Base-by-base conservation (phyloP, 2,797 vertebrate genomes). In the Alosa sapidissima region DNA sequence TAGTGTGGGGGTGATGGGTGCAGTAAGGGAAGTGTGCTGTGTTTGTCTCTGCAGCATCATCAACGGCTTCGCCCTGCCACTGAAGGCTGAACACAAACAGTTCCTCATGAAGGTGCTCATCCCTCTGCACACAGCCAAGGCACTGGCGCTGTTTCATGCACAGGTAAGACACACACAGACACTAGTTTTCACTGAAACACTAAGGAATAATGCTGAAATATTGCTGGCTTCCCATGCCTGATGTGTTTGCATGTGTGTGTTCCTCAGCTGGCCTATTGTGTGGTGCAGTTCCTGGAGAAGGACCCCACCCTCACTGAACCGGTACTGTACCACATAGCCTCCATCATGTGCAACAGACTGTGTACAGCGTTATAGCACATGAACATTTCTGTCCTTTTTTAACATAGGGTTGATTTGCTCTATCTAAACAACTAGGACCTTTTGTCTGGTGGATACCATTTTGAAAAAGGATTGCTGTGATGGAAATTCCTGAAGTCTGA, bases 41-140 rank as follows among this genome's bases (percentile, higher is more conserved):
- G n/a, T 28, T 36, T 92, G 49, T 82, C 9, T 92, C 91, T 92
- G 75, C 93, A 99, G 98, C 94, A 99, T 99, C 94, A 99, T 99
- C 94, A 99, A 99, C 87, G 98, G 98, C 87, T 99, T 99, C 92
- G 98, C 98, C 72, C 94, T 99, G 94, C 98, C 98, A 83, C 95
- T 99, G 95, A 99, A 99, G 93, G 95, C 96, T 21, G 98, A 99
- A 92, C 98, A 99, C 95, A 99, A 98, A 92, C 98, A 99, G 93
- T 99, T 99, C 93, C 96, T 99, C 89, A 97, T 98, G 97, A 99
- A 98, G 95, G 98, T 99, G 93, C 97, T 99, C 91, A 96, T 99
- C 93, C 98, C 98, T 36, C 95, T 99, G 93, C 98, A 99, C 88
- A 99, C 98, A 82, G 97, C 97, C 72, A 98, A 97, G 93, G 97